Evolutionary conservation across 2,113 vertebrate species (phyloP), one percentile per base, ranked within the genome.

Genomic region (Martes martes): DNA sequence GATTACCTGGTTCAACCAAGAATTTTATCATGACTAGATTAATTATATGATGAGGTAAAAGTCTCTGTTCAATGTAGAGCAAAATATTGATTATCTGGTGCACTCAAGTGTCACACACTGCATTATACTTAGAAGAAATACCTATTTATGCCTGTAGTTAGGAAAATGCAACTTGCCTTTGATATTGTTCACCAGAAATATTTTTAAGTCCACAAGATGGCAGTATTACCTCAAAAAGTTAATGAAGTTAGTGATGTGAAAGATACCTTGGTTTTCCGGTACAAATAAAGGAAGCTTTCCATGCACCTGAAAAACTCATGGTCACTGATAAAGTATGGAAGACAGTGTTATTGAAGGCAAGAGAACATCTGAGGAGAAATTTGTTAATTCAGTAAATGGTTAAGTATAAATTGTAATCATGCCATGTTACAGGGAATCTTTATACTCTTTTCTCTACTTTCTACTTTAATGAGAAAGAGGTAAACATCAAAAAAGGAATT

Each of bases 151-250:
- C 97, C 87, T 97, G 36, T 91, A 74, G 95, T 96, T 96, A 92
- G 94, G 93, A 98, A 96, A 98, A 98, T 92, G 92, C 96, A 97
- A 97, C 95, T 91, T 39, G 57, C 23, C 74, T 98, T 95, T 93
- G 88, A 89, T 89, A 73, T 42, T 94, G 69, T 96, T 97, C 83
- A 95, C 47, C 57, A 95, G 55, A 78, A 93, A 94, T 97, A 96
- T 97, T 96, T 89, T 96, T 96, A 94, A 97, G 95, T 88, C 97
- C 97, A 98, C 97, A 96, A 98, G 98, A 96, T 97, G 98, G 97
- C 97, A 98, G 98, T 98, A 83, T 97, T 95, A 96, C 95, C 73
- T 94, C 89, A 92, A 94, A 92, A 94, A 98, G 97, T 91, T 97
- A 96, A 96, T 88, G 88, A 96, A 94, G 11, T 84, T 74, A 88